Evolutionary conservation across 2,888 invertebrate genomes (phyloP).

Genomic region (Apocheima hispidaria): DNA sequence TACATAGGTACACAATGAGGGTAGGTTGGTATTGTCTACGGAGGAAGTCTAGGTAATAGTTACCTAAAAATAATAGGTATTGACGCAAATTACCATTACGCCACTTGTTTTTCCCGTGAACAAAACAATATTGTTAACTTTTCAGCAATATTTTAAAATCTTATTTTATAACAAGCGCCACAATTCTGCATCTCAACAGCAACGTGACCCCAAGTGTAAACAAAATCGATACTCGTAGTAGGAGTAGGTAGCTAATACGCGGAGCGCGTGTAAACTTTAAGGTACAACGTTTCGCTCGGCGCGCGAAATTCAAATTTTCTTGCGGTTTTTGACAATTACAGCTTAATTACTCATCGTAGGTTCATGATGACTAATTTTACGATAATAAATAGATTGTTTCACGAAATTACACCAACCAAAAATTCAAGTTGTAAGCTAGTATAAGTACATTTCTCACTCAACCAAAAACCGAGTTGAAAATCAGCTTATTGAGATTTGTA

Average conservation of each 20-base stretch:
- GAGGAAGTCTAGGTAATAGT: not conserved
- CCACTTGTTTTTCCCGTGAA: conserved; percentile 7
- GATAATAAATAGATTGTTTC: too few relatives aligned
- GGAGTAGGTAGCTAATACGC: conserved; percentile 33
- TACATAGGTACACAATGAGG: not conserved
- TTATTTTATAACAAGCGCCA: conserved; percentile 28
- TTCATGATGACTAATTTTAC: too few relatives aligned
- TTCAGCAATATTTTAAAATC: conserved; percentile 26
- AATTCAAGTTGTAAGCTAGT: too few relatives aligned
- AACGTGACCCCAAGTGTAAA: conserved; percentile 62
- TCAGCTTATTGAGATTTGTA: too few relatives aligned
- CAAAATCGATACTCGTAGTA: conserved; percentile 47
- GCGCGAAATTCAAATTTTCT: too few relatives aligned
- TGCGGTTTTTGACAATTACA: too few relatives aligned
- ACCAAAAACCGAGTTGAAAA: too few relatives aligned
- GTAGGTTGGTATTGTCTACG: not conserved
- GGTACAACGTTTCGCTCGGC: too few relatives aligned
- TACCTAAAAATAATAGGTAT: not conserved
- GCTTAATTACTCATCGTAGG: too few relatives aligned
- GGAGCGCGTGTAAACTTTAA: conserved; percentile 51
- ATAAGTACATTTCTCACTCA: too few relatives aligned
- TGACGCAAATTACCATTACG: conserved; percentile 5
- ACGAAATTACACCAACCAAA: too few relatives aligned
- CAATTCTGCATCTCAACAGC: conserved; percentile 53
- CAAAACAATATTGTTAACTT: conserved; percentile 11